Base-by-base conservation (phyloP, 2,113 vertebrate genomes). In the Macquaria australasica region DNA sequence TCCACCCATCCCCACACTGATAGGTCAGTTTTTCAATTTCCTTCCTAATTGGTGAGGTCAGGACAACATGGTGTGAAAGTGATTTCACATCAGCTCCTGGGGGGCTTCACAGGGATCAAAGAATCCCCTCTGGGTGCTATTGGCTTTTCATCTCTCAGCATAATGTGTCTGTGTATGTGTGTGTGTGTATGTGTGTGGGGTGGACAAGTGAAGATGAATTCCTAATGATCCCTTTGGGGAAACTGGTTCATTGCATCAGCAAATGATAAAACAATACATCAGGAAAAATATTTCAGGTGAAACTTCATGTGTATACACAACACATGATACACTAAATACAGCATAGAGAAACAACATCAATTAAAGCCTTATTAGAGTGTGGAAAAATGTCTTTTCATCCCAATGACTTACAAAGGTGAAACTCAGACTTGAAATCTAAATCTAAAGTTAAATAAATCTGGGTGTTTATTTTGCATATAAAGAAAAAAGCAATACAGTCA, bases 21-120 rank as follows among this genome's bases (percentile, higher is more conserved):
- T 63, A 53, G 59, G 84, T 83, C 91, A 77, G 53, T 64, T 70
- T 89, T 85, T 87, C 84, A 80, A 67, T 90, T 68, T 85, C 74
- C 75, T 25, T 21, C 48, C 21, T 82, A 87, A 86, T 73, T 82
- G 84, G 58, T 58, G n/a, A 77, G 81, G 79, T 83, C 75, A 82
- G 76, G 51, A 37, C 39, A 58, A 66, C 82, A 67, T 21, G 58
- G 25, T 74, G 82, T 31, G 77, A 53, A 71, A 67, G 21, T 73
- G 58, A 83, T 71, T 76, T 25, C 62, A 73, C 63, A 28, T 53
- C 75, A 53, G 41, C n/a, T 68, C 82, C 60, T 5, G 34, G 5
- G 20, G 72, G 56, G 51, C 31, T 55, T 73, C 68, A 28, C 23
- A 10, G 63, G 31, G 51, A 86, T 84, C 72, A 88, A 68, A 80